Conservation (phyloP, 2,888 invertebrate genomes). For the Sepiola atlantica region DNA sequence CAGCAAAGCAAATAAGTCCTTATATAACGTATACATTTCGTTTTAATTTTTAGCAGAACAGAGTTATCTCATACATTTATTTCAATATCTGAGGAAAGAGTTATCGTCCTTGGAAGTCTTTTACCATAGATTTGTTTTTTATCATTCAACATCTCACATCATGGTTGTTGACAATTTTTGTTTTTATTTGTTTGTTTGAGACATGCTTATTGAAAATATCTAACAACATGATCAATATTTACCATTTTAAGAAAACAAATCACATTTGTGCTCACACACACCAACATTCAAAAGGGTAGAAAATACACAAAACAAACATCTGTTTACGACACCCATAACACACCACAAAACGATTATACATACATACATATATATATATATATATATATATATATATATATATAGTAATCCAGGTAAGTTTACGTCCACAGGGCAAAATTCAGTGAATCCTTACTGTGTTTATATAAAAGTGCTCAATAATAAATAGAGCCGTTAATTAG, state of each 20-base stretch:
- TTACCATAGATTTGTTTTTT: neutral
- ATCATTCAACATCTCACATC: neutral
- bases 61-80: neutral
- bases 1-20: neutral
- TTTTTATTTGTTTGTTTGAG: neutral
- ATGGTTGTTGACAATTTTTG: neutral
- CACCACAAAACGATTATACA: neutral
- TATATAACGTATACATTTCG: neutral
- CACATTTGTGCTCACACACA: neutral
- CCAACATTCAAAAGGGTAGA: neutral
- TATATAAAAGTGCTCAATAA: neutral
- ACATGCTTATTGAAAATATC: neutral
- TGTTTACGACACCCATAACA: neutral
- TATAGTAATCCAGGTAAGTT: no score
- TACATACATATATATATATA: no score
- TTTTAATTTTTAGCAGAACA: neutral
- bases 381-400: no score
- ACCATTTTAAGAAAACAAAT: neutral
- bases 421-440: no score
- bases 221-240: neutral
- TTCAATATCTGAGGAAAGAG: no score
- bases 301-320: neutral
- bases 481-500: no score
- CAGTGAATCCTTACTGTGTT: no score
- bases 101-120: neutral